These are phyloP conservation scores for Pelvicachromis taeniatus DNA, from an alignment of 2,113 vertebrate genomes.

Conservation along the genomic window DNA sequence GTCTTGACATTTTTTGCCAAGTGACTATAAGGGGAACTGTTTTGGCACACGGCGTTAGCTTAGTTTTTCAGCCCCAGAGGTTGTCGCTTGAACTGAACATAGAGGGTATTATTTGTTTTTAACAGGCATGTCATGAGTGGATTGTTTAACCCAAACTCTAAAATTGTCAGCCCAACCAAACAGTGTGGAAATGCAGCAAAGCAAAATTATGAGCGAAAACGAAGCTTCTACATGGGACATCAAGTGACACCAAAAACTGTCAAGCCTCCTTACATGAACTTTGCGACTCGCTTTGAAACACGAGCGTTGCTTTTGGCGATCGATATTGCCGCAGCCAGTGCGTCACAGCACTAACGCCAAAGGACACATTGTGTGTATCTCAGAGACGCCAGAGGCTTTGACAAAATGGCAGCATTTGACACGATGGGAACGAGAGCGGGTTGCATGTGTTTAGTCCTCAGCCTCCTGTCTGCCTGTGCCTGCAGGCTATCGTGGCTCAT, in stretches of 20 bases:
- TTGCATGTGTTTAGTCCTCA: conserved; percentile 9
- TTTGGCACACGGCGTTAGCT: neutral
- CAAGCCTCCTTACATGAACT: neutral
- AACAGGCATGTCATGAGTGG: neutral
- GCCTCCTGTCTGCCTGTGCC: neutral
- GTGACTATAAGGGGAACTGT: neutral
- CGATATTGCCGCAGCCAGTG: neutral
- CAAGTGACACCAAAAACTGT: neutral
- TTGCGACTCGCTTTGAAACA: neutral
- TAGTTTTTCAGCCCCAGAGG: neutral
- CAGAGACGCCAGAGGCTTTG: neutral
- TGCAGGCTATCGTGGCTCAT: neutral
- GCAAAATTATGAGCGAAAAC: neutral
- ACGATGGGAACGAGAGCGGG: neutral
- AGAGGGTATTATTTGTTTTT: neutral
- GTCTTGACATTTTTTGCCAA: neutral
- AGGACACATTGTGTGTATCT: neutral
- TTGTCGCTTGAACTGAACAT: neutral
- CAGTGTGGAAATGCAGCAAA: neutral
- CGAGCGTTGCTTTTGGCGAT: neutral
- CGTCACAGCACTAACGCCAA: neutral
- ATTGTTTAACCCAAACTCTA: neutral
- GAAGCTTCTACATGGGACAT: neutral
- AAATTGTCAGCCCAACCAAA: neutral
- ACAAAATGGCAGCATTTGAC: neutral